Evolutionary conservation across 2,888 invertebrate species (phyloP), one percentile per base, ranked within the genome.

Genomic region (Drosophila percnosoma): DNA sequence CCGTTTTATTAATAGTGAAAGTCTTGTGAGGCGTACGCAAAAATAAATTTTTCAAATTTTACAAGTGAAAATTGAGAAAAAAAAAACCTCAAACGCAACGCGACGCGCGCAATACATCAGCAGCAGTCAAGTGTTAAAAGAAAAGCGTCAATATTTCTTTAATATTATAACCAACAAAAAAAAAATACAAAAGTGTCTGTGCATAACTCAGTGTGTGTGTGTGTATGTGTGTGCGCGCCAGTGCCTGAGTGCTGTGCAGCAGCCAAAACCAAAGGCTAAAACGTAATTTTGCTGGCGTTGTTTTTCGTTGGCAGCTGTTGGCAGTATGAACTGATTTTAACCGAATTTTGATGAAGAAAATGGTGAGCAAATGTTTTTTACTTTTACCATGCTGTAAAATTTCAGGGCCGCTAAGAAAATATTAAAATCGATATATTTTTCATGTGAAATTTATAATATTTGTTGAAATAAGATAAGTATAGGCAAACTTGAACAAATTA

Each of bases 271-370:
- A 70, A 79, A 75, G 72, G 65, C 66, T 64, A 34, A 52, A 54
- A 61, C 36, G 63, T 38, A 60, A 62, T 73, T 72, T 75, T 73
- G 89, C 84, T 87, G 78, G 81, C 76, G 78, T 78, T 76, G 72
- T 72, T 81, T 70, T 73, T 84, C 80, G 83, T 80, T 88, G 80
- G 80, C 91, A 90, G 87, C 91, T 90, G 90, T 81, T 90, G 81
- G 82, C 85, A 90, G 83, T 78, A 90, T 90, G 91, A 82, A 84
- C 78, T 90, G 91, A 90, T 89, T 89, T 90, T 80, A 71, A 79
- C 75, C 82, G 83, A 80, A 69, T 73, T 80, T 81, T 79, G 40
- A 74, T 70, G 68, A 81, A 90, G 74, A 89, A 83, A 89, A 90
- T 90, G 90, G 90, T 90, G 68, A 90, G 90, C 71, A 61, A 42